phyloP scores from a whole-genome alignment of 2,888 invertebrate genomes.

The Gymnoscelis rufifasciata region DNA sequence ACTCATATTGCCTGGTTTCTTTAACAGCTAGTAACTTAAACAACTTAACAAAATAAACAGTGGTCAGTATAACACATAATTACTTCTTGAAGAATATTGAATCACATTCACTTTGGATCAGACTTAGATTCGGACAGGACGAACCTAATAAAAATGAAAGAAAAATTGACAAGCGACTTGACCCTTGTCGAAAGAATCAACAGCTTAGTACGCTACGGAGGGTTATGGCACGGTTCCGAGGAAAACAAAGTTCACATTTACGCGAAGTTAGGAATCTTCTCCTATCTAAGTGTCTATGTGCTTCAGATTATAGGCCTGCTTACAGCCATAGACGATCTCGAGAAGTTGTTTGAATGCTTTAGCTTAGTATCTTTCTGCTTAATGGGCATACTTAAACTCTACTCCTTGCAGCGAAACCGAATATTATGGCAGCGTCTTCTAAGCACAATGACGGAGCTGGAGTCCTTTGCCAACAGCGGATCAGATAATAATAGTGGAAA shows the following conservation, averaged over 20 bases:
- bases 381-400: conserved; percentile 54
- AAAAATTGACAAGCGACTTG: neutral
- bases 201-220: conserved; percentile 33
- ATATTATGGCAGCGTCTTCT: conserved; percentile 44
- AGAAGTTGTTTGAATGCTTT: conserved; percentile 52
- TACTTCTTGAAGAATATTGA: neutral
- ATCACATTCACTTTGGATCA: neutral
- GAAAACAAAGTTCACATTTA: conserved; percentile 31
- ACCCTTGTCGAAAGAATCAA: conserved; percentile 10
- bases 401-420: conserved; percentile 37
- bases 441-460: conserved; percentile 37
- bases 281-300: conserved; percentile 38
- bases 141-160: neutral
- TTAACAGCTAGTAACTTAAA: neutral
- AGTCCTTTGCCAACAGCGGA: conserved; percentile 36
- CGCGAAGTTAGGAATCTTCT: conserved; percentile 35
- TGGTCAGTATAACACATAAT: conserved; percentile 7
- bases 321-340: conserved; percentile 38
- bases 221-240: conserved; percentile 32
- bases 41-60: conserved; percentile 34
- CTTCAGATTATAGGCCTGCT: conserved; percentile 44
- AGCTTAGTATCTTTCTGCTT: conserved; percentile 53
- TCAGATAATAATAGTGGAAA: conserved; percentile 28
- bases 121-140: neutral
- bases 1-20: neutral